Base-by-base conservation (phyloP, 2,113 vertebrate genomes). In the Spermophilus dauricus region DNA sequence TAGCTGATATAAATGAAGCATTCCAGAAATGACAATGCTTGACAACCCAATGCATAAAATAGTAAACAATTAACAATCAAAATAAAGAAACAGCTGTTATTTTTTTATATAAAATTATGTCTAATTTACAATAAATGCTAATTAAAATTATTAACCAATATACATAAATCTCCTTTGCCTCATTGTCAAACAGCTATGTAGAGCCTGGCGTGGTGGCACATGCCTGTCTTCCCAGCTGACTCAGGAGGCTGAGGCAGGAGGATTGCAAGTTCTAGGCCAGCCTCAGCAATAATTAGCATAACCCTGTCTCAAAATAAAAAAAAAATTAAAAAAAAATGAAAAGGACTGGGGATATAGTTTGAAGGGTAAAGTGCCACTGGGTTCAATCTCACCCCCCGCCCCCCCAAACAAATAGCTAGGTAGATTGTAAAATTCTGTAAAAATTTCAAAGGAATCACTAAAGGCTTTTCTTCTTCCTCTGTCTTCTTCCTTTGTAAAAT, bases 1-100 rank as follows among this genome's bases (percentile, higher is more conserved):
- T 45, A 97, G 34, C 37, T 84, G 89, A 95, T 97, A 98, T 96
- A 96, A 98, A 98, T 97, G 97, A 95, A 93, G 93, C 95, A 88
- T 97, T 98, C 95, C 83, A 96, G 94, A 98, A 94, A 78, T 98
- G 95, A 94, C 83, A 91, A 24, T 87, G 82, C 96, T 98, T 98
- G 96, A 98, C 94, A 98, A 96, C 93, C 97, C 98, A 98, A 98
- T 72, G 95, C 96, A 92, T 96, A 97, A 96, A 88, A 89, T 42
- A 90, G 92, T 20, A 26, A 42, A 81, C 90, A 97, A 97, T 96
- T 92, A 96, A 95, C 97, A 98, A 98, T 81, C 92, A 77, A 98
- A 97, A 98, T 92, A 89, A 95, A 83, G 94, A 98, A 97, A 97
- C 97, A 97, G 92, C 92, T 96, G 98, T 98, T 92, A 70, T 97